Evolutionary conservation across 2,113 vertebrate species (phyloP).

Genomic region (Alces alces): DNA sequence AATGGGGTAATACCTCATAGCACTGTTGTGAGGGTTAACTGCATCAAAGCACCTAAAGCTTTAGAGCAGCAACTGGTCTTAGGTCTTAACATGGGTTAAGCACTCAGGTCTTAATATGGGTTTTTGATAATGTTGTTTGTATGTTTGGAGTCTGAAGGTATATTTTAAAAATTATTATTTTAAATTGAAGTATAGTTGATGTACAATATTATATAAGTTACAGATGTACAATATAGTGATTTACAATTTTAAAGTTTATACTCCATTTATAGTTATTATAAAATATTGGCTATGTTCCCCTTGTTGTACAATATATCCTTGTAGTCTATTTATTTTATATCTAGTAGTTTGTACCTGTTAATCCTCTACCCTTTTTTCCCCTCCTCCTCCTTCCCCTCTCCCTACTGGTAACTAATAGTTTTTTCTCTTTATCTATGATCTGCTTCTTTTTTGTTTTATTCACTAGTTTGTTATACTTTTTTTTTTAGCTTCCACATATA

Average conservation of each 20-base stretch:
- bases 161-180: neutral
- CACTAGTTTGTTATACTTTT: neutral
- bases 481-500: neutral
- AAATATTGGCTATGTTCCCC: neutral
- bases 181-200: neutral
- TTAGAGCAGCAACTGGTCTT: neutral
- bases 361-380: neutral
- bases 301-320: neutral
- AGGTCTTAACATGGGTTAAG: neutral
- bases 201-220: neutral
- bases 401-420: neutral
- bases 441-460: neutral
- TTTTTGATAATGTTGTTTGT: neutral
- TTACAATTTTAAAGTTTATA: neutral
- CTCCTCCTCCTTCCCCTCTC: neutral
- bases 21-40: rapidly evolving
- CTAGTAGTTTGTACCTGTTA: neutral
- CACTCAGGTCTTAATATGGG: neutral
- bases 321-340: neutral
- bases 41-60: too few relatives aligned
- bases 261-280: neutral
- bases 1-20: rapidly evolving
- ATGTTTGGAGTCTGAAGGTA: neutral
- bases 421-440: neutral
- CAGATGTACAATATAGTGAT: neutral